Conservation (phyloP, 2,888 invertebrate species). For the Cenopis cana region DNA sequence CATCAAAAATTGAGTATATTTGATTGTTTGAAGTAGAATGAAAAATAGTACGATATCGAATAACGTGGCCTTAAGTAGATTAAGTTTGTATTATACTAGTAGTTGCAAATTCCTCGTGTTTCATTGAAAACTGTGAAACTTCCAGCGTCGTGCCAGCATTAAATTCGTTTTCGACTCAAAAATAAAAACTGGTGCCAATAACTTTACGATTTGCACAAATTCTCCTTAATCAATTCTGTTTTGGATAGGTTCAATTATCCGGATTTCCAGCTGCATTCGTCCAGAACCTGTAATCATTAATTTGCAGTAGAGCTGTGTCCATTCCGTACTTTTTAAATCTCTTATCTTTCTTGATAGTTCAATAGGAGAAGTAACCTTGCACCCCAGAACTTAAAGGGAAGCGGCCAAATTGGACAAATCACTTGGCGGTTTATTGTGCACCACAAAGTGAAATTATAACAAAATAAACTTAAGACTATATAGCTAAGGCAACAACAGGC, state of each 20-base stretch:
- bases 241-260: conserved; percentile 13
- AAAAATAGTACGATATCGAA: no score
- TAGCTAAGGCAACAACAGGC: no score
- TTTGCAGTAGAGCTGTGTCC: not conserved
- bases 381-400: not conserved
- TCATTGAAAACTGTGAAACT: not conserved
- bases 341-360: not conserved
- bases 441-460: no score
- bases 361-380: not conserved
- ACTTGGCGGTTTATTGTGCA: conserved; percentile 25
- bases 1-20: no score
- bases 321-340: not conserved
- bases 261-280: conserved; percentile 14
- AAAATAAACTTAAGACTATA: no score
- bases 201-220: not conserved
- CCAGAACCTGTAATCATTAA: conserved; percentile 19
- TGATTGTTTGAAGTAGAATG: no score
- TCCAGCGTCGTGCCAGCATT: not conserved
- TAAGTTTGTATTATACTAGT: no score
- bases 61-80: no score
- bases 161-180: not conserved
- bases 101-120: not conserved
- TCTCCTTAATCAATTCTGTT: conserved; percentile 8
- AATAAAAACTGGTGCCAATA: not conserved
- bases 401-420: conserved; percentile 12